phyloP scores from a whole-genome alignment of 1,140 invertebrate species.

The Caenorhabditis elegans region DNA sequence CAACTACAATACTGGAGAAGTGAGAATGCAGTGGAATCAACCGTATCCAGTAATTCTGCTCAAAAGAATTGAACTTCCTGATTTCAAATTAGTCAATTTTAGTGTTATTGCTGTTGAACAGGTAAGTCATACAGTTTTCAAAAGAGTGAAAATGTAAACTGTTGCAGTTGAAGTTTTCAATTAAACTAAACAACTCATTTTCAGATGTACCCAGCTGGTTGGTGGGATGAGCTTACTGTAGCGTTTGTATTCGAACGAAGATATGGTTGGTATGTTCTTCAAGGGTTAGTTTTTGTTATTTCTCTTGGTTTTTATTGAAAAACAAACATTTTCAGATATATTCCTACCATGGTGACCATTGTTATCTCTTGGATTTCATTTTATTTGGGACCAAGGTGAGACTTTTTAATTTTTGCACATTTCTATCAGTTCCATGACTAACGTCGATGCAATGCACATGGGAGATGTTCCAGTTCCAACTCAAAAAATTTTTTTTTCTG shows the following conservation, averaged over 20 bases:
- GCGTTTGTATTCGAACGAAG: constrained; percentile 60
- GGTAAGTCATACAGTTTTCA: too few relatives aligned
- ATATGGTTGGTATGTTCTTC: constrained; percentile 66
- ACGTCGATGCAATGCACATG: too few relatives aligned
- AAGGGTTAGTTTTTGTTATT: constrained; percentile 52
- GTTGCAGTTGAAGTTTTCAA: too few relatives aligned
- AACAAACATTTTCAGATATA: constrained; percentile 40
- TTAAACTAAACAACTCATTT: too few relatives aligned
- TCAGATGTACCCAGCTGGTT: constrained; percentile 64
- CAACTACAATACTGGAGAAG: constrained; percentile 66
- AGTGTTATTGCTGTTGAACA: constrained; percentile 64
- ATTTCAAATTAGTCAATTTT: constrained; percentile 65
- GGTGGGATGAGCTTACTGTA: constrained; percentile 66
- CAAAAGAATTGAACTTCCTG: constrained; percentile 63
- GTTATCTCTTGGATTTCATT: constrained; percentile 66
- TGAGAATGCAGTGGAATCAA: constrained; percentile 65
- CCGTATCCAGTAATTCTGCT: constrained; percentile 63
- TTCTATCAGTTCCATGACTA: too few relatives aligned
- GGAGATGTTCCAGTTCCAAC: too few relatives aligned
- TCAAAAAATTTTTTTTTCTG: too few relatives aligned
- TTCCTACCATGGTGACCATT: constrained; percentile 65
- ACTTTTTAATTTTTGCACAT: neutral
- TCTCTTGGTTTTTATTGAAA: too few relatives aligned
- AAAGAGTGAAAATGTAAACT: too few relatives aligned
- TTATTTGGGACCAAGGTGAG: constrained; percentile 57